A percentile compares a stretch with the other conserved stretches of the same genome.
Evolutionary conservation across 2,888 invertebrate species (phyloP).

Genomic region (Argyra leucocephala): DNA sequence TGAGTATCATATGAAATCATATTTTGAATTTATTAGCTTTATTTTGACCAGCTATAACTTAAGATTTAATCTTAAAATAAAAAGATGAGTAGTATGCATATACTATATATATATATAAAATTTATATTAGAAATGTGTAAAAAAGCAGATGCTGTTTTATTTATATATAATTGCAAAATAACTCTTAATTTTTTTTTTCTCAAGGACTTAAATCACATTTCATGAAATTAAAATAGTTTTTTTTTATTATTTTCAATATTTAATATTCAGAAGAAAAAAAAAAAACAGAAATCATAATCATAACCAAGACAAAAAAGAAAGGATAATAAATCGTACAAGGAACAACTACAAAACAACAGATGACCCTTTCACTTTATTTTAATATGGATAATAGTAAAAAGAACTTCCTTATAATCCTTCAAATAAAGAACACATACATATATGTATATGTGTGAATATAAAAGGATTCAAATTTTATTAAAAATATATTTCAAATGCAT

Average conservation of each 20-base stretch:
- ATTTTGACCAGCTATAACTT: too few species aligned
- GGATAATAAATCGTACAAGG: neutral
- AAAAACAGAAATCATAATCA: too few species aligned
- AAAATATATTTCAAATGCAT: too few species aligned
- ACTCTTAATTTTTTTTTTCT: neutral
- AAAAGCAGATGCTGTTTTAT: neutral
- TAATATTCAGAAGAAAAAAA: too few species aligned
- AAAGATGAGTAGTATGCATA: too few species aligned
- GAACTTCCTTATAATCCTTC: neutral
- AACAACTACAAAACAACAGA: neutral
- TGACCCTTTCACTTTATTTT: neutral
- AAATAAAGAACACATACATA: neutral
- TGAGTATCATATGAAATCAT: too few species aligned
- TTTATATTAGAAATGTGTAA: too few species aligned
- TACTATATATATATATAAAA: too few species aligned
- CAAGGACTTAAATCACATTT: conserved; percentile 2
- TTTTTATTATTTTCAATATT: neutral
- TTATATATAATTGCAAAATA: neutral
- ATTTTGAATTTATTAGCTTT: too few species aligned
- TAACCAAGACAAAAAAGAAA: neutral
- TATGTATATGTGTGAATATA: too few species aligned
- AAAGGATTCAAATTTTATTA: neutral
- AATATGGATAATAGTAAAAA: neutral
- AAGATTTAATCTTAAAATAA: too few species aligned
- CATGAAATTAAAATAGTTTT: neutral